These are phyloP conservation scores for Pelusios castaneus DNA, from an alignment of 2,113 vertebrate species.

Conservation along the genomic window DNA sequence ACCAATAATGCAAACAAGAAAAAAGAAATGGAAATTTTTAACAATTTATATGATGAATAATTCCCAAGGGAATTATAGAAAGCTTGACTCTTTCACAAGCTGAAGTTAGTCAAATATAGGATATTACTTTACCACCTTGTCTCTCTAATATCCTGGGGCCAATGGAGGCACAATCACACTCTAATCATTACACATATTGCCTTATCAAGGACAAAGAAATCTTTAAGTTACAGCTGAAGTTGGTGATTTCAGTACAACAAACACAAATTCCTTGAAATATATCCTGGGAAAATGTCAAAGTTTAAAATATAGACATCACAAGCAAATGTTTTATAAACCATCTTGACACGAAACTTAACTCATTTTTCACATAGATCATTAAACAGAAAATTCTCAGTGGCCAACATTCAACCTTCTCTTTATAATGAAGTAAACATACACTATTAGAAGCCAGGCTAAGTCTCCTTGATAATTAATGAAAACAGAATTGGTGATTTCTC, in stretches of 20 bases:
- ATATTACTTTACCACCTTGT: background rate
- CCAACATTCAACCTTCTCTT: background rate
- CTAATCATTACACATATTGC: background rate
- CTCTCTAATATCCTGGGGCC: background rate
- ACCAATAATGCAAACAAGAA: background rate
- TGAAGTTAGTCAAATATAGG: background rate
- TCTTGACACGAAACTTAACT: background rate
- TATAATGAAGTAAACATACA: too few relatives aligned
- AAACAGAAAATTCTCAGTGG: background rate
- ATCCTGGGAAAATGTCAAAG: background rate
- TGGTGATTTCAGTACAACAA: background rate
- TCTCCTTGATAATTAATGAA: background rate
- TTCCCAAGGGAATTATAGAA: background rate
- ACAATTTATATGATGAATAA: background rate
- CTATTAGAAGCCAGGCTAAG: too few relatives aligned
- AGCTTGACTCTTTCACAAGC: too few relatives aligned
- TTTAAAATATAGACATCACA: background rate
- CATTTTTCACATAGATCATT: background rate
- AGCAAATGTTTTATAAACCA: background rate
- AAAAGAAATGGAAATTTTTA: background rate
- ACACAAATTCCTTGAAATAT: background rate
- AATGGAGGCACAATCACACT: background rate
- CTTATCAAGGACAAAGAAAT: background rate
- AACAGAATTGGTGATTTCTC: background rate
- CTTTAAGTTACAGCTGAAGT: background rate